phyloP scores from a whole-genome alignment of 2,113 vertebrate species.

The Sarotherodon lohbergeri region DNA sequence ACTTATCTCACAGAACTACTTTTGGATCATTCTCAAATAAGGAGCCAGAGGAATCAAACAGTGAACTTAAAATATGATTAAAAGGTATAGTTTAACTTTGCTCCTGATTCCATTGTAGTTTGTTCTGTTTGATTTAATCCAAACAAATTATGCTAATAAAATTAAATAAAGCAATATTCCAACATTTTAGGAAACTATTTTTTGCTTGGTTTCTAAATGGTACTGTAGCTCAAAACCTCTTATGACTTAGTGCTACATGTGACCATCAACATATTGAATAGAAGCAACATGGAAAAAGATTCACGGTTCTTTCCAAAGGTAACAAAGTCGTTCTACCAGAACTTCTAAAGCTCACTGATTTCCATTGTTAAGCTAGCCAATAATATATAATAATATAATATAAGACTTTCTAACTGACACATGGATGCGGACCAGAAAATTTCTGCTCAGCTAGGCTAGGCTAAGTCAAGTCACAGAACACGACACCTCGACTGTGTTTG shows the following conservation, averaged over 20 bases:
- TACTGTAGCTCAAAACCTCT: neutral
- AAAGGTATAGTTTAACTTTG: neutral
- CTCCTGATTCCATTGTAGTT: neutral
- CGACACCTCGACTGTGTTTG: neutral
- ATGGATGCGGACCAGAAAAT: neutral
- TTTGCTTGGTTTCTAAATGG: neutral
- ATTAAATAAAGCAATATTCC: neutral
- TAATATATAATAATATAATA: neutral
- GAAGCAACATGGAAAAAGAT: neutral
- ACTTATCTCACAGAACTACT: neutral
- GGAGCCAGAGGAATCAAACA: neutral
- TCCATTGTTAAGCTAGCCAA: neutral
- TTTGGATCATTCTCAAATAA: neutral
- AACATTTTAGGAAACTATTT: neutral
- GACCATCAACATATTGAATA: neutral
- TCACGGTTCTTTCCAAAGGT: neutral
- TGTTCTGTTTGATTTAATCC: neutral
- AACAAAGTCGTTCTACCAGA: neutral
- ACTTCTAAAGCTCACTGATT: neutral
- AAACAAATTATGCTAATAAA: neutral
- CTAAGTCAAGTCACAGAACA: neutral
- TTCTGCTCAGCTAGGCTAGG: neutral
- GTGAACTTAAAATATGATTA: neutral
- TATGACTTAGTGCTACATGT: neutral
- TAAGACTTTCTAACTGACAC: neutral